Evolutionary conservation across 1,140 invertebrate species (phyloP).

Genomic region (Drosophila sucinea): DNA sequence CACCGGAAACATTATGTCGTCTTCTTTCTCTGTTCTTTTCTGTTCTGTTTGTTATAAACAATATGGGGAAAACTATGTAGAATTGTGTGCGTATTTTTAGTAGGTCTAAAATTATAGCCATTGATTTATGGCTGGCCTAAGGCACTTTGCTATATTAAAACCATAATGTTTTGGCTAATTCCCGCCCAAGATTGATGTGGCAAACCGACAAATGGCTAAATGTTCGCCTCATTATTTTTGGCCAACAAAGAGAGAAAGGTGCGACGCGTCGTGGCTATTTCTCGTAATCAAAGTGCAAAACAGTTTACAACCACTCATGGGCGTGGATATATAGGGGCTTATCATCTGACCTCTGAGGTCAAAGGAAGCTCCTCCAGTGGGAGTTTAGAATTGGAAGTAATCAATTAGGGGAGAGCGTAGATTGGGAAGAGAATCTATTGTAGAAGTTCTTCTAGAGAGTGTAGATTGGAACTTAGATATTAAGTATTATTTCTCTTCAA

Average conservation of each 20-base stretch:
- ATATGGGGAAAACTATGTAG: background rate
- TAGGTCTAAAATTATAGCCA: slow-evolving; percentile 42
- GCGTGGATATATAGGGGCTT: background rate
- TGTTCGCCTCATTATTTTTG: slow-evolving; percentile 2
- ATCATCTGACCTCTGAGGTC: too few relatives aligned
- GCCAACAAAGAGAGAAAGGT: background rate
- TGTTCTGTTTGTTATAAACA: slow-evolving; percentile 15
- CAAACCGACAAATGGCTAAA: slow-evolving; percentile 12
- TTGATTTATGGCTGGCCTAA: slow-evolving; percentile 45
- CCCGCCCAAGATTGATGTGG: slow-evolving; percentile 55
- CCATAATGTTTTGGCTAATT: slow-evolving; percentile 47
- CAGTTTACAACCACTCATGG: background rate
- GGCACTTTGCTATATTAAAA: slow-evolving; percentile 49
- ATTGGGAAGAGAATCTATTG: too few relatives aligned
- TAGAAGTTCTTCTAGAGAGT: too few relatives aligned
- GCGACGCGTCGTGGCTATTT: background rate
- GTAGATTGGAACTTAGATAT: too few relatives aligned
- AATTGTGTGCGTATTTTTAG: slow-evolving; percentile 26
- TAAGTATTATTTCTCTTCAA: too few relatives aligned
- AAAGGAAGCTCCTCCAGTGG: too few relatives aligned
- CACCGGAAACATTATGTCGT: slow-evolving; percentile 48
- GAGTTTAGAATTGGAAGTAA: too few relatives aligned
- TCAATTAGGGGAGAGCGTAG: too few relatives aligned
- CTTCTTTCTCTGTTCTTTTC: background rate
- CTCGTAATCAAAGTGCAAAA: background rate